Percentiles rank a stretch among this genome's conserved stretches.
phyloP scores from a whole-genome alignment of 2,113 vertebrate species.

The Nibea coibor region DNA sequence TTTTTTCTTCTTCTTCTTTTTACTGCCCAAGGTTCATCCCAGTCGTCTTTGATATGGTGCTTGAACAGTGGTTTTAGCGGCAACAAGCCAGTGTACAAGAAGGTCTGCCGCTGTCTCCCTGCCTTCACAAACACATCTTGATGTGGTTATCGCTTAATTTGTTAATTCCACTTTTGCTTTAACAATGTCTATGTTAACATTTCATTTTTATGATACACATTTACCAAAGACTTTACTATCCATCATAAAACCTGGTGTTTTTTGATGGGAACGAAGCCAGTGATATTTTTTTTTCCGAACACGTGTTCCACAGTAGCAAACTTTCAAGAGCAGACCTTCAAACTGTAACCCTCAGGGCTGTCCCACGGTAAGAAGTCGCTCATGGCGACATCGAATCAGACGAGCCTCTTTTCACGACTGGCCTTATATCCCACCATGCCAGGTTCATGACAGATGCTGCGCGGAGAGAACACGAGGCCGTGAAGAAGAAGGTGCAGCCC shows the following conservation, averaged over 20 bases:
- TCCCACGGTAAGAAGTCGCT: not conserved
- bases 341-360: not conserved
- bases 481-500: conserved; percentile 96
- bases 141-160: conserved; percentile 82
- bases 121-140: conserved; percentile 73
- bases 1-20: conserved; percentile 40
- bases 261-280: conserved; percentile 51
- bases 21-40: conserved; percentile 62
- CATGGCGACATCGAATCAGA: not conserved
- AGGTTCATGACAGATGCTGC: conserved; percentile 99
- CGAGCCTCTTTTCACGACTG: not conserved
- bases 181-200: conserved; percentile 78
- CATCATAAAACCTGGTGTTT: conserved; percentile 59
- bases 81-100: conserved; percentile 56
- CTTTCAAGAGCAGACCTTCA: not conserved
- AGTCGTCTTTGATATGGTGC: conserved; percentile 70
- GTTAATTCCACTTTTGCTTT: conserved; percentile 81
- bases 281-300: conserved; percentile 28
- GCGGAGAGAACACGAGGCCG: conserved; percentile 93
- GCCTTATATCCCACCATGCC: conserved; percentile 3
- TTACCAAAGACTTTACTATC: conserved; percentile 73
- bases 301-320: conserved; percentile 41
- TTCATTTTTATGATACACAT: conserved; percentile 78
- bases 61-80: conserved; percentile 59
- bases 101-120: conserved; percentile 70